A percentile compares a stretch with the other conserved stretches of the same genome.
Evolutionary conservation across 2,797 vertebrate species (phyloP).

Genomic region (Otus scops): DNA sequence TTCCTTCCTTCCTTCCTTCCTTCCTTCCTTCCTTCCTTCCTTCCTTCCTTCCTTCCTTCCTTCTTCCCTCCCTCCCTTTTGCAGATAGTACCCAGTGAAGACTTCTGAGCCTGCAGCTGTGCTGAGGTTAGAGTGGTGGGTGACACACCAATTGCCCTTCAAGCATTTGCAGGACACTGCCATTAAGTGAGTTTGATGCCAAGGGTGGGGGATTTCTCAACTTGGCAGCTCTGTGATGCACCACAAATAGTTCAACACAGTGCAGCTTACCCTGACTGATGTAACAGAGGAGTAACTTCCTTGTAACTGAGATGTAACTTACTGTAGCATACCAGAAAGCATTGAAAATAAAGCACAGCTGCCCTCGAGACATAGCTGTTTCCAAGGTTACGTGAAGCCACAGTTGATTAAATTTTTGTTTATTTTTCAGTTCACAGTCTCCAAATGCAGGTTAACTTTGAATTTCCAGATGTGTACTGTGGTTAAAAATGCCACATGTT

Average conservation of each 20-base stretch:
- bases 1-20: neutral
- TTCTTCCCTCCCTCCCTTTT: neutral
- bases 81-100: neutral
- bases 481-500: neutral
- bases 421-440: slow-evolving; percentile 19
- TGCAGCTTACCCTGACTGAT: neutral
- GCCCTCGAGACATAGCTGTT: neutral
- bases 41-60: too few relatives aligned
- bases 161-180: neutral
- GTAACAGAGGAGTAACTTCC: neutral
- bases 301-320: neutral
- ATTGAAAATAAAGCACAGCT: neutral
- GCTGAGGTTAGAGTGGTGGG: neutral
- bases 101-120: neutral
- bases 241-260: neutral
- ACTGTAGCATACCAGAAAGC: neutral
- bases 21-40: neutral
- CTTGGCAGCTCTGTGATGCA: neutral
- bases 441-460: slow-evolving; percentile 19
- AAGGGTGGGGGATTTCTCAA: neutral
- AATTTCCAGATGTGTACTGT: slow-evolving; percentile 30
- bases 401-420: slow-evolving; percentile 18
- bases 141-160: neutral
- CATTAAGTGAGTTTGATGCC: neutral
- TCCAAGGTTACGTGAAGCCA: neutral